phyloP scores from a whole-genome alignment of 2,888 invertebrate species.

The Drosophila rubida region DNA sequence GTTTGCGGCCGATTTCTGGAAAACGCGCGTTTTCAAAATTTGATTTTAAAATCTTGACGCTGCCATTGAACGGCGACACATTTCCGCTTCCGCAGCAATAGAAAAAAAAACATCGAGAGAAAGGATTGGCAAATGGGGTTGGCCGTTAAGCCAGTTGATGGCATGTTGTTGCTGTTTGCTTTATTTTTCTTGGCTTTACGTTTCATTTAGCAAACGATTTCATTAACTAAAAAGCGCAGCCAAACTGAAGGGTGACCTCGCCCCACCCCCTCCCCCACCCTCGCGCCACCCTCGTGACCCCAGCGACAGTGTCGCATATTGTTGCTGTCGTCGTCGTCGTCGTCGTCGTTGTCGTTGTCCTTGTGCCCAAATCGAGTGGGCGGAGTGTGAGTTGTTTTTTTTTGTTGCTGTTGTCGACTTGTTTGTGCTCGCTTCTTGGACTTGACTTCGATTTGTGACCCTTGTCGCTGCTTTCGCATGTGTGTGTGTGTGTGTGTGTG shows the following conservation, averaged over 20 bases:
- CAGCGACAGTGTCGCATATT: constrained; percentile 39
- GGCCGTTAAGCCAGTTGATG: constrained; percentile 24
- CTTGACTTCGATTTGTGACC: constrained; percentile 57
- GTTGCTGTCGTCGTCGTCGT: constrained; percentile 43
- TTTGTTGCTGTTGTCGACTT: not conserved
- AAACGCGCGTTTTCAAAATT: constrained; percentile 42
- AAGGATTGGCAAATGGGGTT: constrained; percentile 37
- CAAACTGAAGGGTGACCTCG: constrained; percentile 34
- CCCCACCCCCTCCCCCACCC: not conserved
- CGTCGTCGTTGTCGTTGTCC: constrained; percentile 8
- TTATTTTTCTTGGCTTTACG: constrained; percentile 72
- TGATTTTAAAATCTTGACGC: constrained; percentile 56
- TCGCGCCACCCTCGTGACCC: not conserved
- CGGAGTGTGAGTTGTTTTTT: constrained; percentile 29
- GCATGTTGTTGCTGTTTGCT: constrained; percentile 34
- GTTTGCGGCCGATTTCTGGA: constrained; percentile 52
- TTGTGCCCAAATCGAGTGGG: constrained; percentile 59
- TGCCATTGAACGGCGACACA: constrained; percentile 71
- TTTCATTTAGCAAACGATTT: constrained; percentile 84
- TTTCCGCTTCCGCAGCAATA: constrained; percentile 73
- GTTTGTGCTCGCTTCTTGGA: constrained; percentile 11
- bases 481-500: too few species aligned
- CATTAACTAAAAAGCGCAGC: constrained; percentile 81
- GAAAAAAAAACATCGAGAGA: not conserved
- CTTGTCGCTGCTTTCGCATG: constrained; percentile 35